Evolutionary conservation across 2,888 invertebrate genomes (phyloP).

Genomic region (Mimas tiliae): DNA sequence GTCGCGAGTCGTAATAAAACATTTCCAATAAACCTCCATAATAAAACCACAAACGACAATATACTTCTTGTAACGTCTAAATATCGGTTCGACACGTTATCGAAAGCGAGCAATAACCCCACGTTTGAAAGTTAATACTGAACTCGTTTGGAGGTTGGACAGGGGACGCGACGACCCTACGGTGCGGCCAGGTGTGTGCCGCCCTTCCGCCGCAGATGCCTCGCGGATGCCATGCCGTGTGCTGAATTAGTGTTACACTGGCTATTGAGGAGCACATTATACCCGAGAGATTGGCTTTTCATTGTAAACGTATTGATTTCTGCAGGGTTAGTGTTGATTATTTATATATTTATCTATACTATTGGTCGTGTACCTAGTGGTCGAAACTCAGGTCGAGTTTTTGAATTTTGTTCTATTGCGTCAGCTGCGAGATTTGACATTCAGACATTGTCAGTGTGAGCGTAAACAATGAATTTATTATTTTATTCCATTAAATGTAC

Average conservation of each 20-base stretch:
- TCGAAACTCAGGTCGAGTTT: too few relatives aligned
- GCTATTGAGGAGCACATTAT: not conserved
- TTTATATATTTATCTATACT: too few relatives aligned
- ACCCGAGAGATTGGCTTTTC: not conserved
- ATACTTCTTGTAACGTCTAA: conserved; percentile 49
- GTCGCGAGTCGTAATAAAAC: not conserved
- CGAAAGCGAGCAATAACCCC: conserved; percentile 50
- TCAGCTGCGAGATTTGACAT: too few relatives aligned
- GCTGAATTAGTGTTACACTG: conserved; percentile 17
- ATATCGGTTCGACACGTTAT: conserved; percentile 47
- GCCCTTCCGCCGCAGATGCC: conserved; percentile 70
- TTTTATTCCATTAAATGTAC: too few relatives aligned
- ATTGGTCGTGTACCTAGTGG: too few relatives aligned
- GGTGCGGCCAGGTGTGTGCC: conserved; percentile 74
- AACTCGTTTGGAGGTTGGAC: conserved; percentile 60
- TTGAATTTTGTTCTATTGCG: too few relatives aligned
- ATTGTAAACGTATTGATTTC: not conserved
- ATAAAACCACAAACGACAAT: conserved; percentile 45
- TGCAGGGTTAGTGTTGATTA: not conserved
- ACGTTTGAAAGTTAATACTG: conserved; percentile 56
- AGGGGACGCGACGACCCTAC: conserved; percentile 66
- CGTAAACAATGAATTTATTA: too few relatives aligned
- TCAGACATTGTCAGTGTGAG: too few relatives aligned
- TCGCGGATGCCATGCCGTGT: conserved; percentile 10
- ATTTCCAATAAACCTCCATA: conserved; percentile 35